These are phyloP conservation scores for Nephrotoma flavescens DNA, from an alignment of 2,888 invertebrate genomes.

Conservation along the genomic window DNA sequence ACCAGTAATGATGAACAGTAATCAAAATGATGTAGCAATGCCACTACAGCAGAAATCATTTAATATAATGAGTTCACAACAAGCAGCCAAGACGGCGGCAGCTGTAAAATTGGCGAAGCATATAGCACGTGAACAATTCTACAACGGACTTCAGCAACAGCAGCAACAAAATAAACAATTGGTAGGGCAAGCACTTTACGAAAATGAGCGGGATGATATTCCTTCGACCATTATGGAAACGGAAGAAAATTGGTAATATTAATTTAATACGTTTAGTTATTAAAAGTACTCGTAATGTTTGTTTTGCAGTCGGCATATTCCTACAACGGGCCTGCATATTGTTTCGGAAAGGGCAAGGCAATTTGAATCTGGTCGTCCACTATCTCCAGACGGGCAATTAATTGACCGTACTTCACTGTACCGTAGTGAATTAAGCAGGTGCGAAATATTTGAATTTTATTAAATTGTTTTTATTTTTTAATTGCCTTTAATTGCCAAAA, in stretches of 20 bases:
- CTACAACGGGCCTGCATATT: slow-evolving; percentile 39
- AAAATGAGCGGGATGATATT: neutral
- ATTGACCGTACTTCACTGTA: slow-evolving; percentile 50
- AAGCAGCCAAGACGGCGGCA: neutral
- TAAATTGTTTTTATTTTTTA: neutral
- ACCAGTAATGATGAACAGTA: neutral
- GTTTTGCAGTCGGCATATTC: slow-evolving; percentile 9
- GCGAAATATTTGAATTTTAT: neutral
- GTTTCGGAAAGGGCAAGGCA: slow-evolving; percentile 60
- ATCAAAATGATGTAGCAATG: neutral
- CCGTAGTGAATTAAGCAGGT: slow-evolving; percentile 45
- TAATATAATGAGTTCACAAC: slow-evolving; percentile 5
- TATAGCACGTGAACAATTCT: slow-evolving; percentile 7
- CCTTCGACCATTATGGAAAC: neutral
- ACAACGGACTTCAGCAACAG: slow-evolving; percentile 7
- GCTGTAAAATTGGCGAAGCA: slow-evolving; percentile 7
- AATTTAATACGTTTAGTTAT: neutral
- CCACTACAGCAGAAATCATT: slow-evolving; percentile 1
- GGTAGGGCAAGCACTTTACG: neutral
- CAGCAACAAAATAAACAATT: neutral
- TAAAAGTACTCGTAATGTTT: neutral
- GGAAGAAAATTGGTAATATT: slow-evolving; percentile 4
- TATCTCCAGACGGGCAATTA: slow-evolving; percentile 36
- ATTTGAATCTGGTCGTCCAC: slow-evolving; percentile 50
- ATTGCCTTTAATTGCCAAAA: neutral